Evolutionary conservation across 2,113 vertebrate species (phyloP).

Genomic region (Syngnathus scovelli): DNA sequence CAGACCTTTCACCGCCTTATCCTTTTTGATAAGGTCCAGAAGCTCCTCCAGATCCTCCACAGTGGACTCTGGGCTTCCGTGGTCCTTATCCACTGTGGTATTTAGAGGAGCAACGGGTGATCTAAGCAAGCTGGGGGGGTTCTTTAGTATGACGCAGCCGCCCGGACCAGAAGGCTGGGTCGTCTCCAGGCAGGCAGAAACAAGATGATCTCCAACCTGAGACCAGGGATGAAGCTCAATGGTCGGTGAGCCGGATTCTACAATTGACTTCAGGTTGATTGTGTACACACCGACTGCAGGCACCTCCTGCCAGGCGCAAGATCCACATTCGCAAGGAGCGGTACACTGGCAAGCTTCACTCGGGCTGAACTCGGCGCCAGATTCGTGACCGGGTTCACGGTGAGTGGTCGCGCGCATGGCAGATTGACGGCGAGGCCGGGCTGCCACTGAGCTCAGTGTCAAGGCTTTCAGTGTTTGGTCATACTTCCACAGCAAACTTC

Average conservation of each 20-base stretch:
- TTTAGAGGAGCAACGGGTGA: conserved; percentile 79
- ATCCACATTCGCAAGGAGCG: no score
- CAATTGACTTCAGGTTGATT: conserved; percentile 72
- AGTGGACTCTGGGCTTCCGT: conserved; percentile 11
- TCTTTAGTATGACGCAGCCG: conserved; percentile 53
- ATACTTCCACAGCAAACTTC: conserved; percentile 88
- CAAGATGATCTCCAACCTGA: conserved; percentile 19
- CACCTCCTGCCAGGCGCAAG: conserved; percentile 78
- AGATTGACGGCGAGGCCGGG: conserved; percentile 7
- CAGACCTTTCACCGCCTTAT: conserved; percentile 63
- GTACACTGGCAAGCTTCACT: conserved; percentile 1
- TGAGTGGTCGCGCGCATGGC: not conserved
- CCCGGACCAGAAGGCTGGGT: conserved; percentile 57
- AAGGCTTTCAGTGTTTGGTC: conserved; percentile 41
- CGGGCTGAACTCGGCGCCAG: not conserved
- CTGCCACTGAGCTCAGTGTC: conserved; percentile 77
- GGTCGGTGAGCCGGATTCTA: conserved; percentile 46
- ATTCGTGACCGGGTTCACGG: not conserved
- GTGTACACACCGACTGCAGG: conserved; percentile 84
- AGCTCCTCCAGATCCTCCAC: conserved; percentile 66
- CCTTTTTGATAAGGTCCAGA: conserved; percentile 56
- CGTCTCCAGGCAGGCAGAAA: conserved; percentile 14
- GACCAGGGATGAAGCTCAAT: conserved; percentile 81
- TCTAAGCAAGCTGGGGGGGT: conserved; percentile 63
- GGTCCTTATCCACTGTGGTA: conserved; percentile 18